These are phyloP conservation scores for Tortrix viridana DNA, from an alignment of 2,888 invertebrate genomes.

Conservation along the genomic window DNA sequence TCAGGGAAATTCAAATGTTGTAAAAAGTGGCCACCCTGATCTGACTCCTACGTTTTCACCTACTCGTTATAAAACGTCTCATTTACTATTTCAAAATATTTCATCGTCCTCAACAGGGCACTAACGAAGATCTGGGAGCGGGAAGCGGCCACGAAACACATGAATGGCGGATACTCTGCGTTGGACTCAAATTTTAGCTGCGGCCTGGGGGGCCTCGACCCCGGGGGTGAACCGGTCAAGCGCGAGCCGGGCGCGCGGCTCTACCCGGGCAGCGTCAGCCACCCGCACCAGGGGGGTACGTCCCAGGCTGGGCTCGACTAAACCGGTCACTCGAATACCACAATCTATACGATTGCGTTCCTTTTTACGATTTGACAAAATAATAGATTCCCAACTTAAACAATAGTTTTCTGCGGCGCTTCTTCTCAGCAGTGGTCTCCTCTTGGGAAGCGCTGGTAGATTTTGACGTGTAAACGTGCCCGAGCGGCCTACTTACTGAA, in stretches of 20 bases:
- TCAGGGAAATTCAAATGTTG: too few relatives aligned
- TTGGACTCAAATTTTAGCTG: constrained; percentile 86
- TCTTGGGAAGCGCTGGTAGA: too few relatives aligned
- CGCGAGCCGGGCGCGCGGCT: constrained; percentile 71
- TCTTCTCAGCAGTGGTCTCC: too few relatives aligned
- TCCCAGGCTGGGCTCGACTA: background rate
- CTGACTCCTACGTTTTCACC: too few relatives aligned
- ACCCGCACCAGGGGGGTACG: constrained; percentile 71
- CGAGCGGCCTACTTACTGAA: too few relatives aligned
- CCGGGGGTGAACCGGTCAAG: constrained; percentile 82
- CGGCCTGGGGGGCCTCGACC: constrained; percentile 88
- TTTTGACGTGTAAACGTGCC: too few relatives aligned
- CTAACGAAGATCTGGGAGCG: constrained; percentile 94
- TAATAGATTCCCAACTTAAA: too few relatives aligned
- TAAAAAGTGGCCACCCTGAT: too few relatives aligned
- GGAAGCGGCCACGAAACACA: constrained; percentile 84
- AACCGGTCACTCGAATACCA: background rate
- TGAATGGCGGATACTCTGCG: constrained; percentile 82
- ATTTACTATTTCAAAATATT: background rate
- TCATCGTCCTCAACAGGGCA: constrained; percentile 70
- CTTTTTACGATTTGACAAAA: too few relatives aligned
- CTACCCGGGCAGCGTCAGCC: constrained; percentile 66
- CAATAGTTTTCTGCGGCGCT: too few relatives aligned
- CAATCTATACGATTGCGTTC: too few relatives aligned
- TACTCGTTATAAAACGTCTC: too few relatives aligned